Evolutionary conservation across 2,797 vertebrate species (phyloP), one percentile per base, ranked within the genome.

Genomic region (Semaprochilodus insignis): DNA sequence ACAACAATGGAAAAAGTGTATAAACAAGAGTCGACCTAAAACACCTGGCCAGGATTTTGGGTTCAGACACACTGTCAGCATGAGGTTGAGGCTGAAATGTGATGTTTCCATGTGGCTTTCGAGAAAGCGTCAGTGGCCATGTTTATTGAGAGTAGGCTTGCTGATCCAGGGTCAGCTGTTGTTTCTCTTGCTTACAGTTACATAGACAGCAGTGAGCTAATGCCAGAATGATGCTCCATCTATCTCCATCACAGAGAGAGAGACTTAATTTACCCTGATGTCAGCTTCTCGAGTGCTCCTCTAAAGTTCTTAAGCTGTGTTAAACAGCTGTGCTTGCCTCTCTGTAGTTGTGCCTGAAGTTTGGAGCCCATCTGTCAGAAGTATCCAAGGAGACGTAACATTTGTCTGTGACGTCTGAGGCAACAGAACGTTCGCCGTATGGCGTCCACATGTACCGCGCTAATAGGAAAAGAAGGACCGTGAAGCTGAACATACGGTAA

Each of bases 301-400:
- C 55, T 10, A 40, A 21, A 82, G 31, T 34, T 67, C 55, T 73
- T 78, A 57, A 67, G 59, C 60, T 65, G 51, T 27, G 34, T 44
- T 78, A 40, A 60, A 83, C 65, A 76, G 71, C 34, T 81, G 69
- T 78, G 70, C 23, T 62, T 55, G 73, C 51, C 67, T 51, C 76
- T 74, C 60, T 65, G 81, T 78, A 63, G 73, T 85, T 69, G 83
- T 60, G 23, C 86, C 81, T 77, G 65, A 79, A 72, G 73, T 52
- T 83, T 87, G 34, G 44, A 69, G 84, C 74, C 87, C 88, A 89
- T 91, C 86, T 91, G 91, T 82, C 88, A 78, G 86, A 89, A 82
- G 83, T 86, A 88, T 34, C 76, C 87, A 57, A 81, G 88, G 83
- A 83, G 11, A 83, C 74, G 65, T 82, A 62, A 63, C 74, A 76